Evolutionary conservation across 1,140 invertebrate genomes (phyloP).

Genomic region (Drosophila obscura): DNA sequence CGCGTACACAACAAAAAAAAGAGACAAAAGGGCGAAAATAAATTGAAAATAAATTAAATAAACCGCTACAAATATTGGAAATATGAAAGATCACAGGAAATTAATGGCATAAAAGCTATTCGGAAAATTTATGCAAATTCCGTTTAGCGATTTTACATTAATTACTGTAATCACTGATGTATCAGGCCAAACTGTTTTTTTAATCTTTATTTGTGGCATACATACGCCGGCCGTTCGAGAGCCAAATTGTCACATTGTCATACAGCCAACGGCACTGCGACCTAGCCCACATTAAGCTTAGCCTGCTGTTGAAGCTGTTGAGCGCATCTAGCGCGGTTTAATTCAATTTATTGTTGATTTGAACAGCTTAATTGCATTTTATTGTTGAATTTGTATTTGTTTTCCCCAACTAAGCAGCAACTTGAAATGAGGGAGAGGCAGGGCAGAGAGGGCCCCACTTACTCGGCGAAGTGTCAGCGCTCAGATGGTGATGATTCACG

Average conservation of each 20-base stretch:
- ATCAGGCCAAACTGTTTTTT: neutral
- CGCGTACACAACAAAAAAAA: too few relatives aligned
- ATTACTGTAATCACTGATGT: slow-evolving; percentile 23
- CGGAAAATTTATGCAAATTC: slow-evolving; percentile 56
- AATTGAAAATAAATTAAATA: slow-evolving; percentile 51
- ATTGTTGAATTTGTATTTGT: slow-evolving; percentile 45
- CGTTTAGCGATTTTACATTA: slow-evolving; percentile 35
- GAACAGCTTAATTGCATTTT: slow-evolving; percentile 74
- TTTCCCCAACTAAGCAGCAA: slow-evolving; percentile 22
- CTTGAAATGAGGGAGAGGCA: slow-evolving; percentile 10
- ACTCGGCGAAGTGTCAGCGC: slow-evolving; percentile 37
- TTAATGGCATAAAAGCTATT: slow-evolving; percentile 54
- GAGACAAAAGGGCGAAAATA: slow-evolving; percentile 13
- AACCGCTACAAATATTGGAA: slow-evolving; percentile 25
- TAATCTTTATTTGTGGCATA: neutral
- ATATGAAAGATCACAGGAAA: slow-evolving; percentile 34
- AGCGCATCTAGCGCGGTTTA: slow-evolving; percentile 64
- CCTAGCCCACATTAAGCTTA: slow-evolving; percentile 22
- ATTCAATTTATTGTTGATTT: slow-evolving; percentile 77
- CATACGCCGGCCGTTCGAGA: slow-evolving; percentile 2
- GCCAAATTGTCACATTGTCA: neutral
- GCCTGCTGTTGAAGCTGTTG: slow-evolving; percentile 17
- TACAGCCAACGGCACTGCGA: too few relatives aligned
- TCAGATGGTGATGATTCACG: slow-evolving; percentile 5
- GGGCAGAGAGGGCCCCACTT: slow-evolving; percentile 23